Conservation (phyloP, 2,888 invertebrate species). For the Morpho deidamia region DNA sequence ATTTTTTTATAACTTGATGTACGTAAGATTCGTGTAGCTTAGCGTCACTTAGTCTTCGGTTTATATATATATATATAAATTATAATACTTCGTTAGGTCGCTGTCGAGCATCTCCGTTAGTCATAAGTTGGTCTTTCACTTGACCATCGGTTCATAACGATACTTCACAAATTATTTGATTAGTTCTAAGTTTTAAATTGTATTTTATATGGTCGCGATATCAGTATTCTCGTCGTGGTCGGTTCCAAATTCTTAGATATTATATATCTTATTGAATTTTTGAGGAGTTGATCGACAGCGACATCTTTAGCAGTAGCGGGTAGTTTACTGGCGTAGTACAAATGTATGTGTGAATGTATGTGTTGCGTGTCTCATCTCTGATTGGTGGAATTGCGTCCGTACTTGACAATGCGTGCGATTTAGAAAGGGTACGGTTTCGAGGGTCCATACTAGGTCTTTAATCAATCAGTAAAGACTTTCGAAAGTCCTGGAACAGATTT, state of each 20-base stretch:
- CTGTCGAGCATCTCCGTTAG: slow-evolving; percentile 43
- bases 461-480: not conserved
- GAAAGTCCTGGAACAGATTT: not conserved
- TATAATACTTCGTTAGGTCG: slow-evolving; percentile 20
- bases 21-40: slow-evolving; percentile 38
- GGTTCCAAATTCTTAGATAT: slow-evolving; percentile 35
- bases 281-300: slow-evolving; percentile 50
- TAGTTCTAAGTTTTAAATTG: slow-evolving; percentile 35
- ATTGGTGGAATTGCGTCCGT: slow-evolving; percentile 24
- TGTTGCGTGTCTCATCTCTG: slow-evolving; percentile 27
- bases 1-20: slow-evolving; percentile 28
- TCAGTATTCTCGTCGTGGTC: slow-evolving; percentile 31
- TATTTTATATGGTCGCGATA: slow-evolving; percentile 6
- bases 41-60: slow-evolving; percentile 41
- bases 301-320: slow-evolving; percentile 48
- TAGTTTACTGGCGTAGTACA: slow-evolving; percentile 74
- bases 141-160: slow-evolving; percentile 33
- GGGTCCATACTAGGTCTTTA: not conserved
- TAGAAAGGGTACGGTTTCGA: not conserved
- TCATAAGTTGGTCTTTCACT: slow-evolving; percentile 56
- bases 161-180: slow-evolving; percentile 41
- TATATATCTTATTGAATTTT: slow-evolving; percentile 40
- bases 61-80: slow-evolving; percentile 19
- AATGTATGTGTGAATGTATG: slow-evolving; percentile 57
- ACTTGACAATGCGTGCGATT: slow-evolving; percentile 1